Conservation (phyloP, 30 jellyfish, hydroid and myxozoan species). For the Clytia hemisphaerica region DNA sequence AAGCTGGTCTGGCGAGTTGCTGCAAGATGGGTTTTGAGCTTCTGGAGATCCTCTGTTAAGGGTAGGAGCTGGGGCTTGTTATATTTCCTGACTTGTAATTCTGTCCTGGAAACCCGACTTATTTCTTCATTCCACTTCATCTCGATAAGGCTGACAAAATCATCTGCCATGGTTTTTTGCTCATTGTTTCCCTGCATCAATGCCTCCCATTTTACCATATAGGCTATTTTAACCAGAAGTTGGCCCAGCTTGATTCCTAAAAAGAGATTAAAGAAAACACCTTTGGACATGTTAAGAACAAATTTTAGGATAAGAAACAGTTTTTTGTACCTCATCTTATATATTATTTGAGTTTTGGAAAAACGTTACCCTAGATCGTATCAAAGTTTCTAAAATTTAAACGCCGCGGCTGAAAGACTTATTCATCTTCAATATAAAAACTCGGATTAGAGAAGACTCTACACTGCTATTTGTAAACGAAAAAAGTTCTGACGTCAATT, state of each 20-base stretch:
- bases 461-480: too few species aligned
- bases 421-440: too few species aligned
- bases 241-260: conserved; percentile 5
- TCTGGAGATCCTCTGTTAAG: conserved; percentile 23
- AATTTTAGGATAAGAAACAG: too few species aligned
- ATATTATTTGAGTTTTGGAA: too few species aligned
- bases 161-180: neutral
- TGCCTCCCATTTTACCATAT: neutral
- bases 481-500: too few species aligned
- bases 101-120: neutral
- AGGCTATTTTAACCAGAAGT: neutral
- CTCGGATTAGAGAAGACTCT: too few species aligned
- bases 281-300: too few species aligned
- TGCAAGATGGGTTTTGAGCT: conserved; percentile 9
- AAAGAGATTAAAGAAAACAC: too few species aligned
- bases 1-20: neutral
- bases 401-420: too few species aligned
- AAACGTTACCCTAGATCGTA: too few species aligned
- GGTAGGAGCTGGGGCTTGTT: conserved; percentile 26
- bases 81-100: neutral
- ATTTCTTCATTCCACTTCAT: conserved; percentile 1
- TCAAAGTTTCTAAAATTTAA: too few species aligned
- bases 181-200: neutral
- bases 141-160: neutral
- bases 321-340: too few species aligned